phyloP scores from a whole-genome alignment of 1,140 invertebrate species.

The Aculops lycopersici region DNA sequence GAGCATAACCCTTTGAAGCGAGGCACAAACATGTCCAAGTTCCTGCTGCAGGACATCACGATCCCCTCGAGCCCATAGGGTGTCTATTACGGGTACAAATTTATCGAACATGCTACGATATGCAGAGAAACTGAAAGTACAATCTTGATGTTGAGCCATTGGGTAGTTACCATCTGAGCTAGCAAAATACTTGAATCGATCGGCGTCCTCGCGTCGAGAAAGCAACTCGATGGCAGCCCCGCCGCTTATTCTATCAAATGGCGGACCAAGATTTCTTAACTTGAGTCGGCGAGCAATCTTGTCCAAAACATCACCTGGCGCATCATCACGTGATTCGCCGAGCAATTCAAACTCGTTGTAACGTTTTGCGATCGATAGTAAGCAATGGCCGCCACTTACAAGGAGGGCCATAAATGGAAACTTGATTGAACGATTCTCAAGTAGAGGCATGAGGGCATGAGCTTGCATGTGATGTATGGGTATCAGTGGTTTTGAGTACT shows the following conservation, averaged over 20 bases:
- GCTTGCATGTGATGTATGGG: slow-evolving; percentile 97
- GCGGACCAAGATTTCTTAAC: slow-evolving; percentile 32
- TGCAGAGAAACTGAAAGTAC: slow-evolving; percentile 41
- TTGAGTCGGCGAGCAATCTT: slow-evolving; percentile 59
- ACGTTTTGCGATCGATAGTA: slow-evolving; percentile 38
- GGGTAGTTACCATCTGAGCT: not conserved
- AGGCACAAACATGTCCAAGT: slow-evolving; percentile 51
- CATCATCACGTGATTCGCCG: slow-evolving; percentile 36
- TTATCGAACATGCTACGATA: not conserved
- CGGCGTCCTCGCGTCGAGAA: slow-evolving; percentile 24
- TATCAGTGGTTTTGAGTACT: slow-evolving; percentile 45
- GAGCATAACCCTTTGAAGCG: slow-evolving; percentile 35
- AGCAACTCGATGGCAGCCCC: slow-evolving; percentile 51
- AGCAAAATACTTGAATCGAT: slow-evolving; percentile 25
- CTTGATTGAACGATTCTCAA: slow-evolving; percentile 22
- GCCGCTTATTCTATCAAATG: slow-evolving; percentile 35
- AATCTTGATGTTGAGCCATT: slow-evolving; percentile 19
- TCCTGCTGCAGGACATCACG: slow-evolving; percentile 34
- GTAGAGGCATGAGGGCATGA: slow-evolving; percentile 47
- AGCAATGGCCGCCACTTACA: slow-evolving; percentile 65
- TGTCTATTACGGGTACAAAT: not conserved
- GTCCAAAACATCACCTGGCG: slow-evolving; percentile 65
- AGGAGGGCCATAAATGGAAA: slow-evolving; percentile 68
- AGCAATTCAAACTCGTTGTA: slow-evolving; percentile 20
- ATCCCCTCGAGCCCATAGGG: slow-evolving; percentile 15